Evolutionary conservation across 2,888 invertebrate species (phyloP), one percentile per base, ranked within the genome.

Genomic region (Dasysyrphus tricinctus): DNA sequence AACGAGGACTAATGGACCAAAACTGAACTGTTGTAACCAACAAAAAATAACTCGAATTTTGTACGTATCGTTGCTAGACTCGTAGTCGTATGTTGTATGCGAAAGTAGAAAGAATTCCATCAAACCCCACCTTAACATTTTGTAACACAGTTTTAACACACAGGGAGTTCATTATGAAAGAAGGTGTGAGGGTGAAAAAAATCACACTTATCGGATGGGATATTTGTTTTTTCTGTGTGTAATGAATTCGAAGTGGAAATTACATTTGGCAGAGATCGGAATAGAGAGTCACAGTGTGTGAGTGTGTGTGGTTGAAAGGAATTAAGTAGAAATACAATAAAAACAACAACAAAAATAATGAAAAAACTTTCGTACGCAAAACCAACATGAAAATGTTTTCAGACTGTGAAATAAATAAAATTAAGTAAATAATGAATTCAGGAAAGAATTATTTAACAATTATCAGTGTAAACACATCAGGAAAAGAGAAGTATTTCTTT

Each of bases 161-260:
- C 24, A 2, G 37, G 19, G 34, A 59, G 19, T 39, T 37, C 19
- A 39, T 59, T 37, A 19, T 19, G 4, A 24, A 7, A 37, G 39
- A 39, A 59, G 59, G 59, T 59, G 37, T 39, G 37, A 59, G 59
- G 12, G 59, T 59, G 59, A 6, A 59, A 59, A 29, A 37, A 59
- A 37, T 59, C 59, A 39, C 59, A 59, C 59, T 39, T 39, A 59
- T 59, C 24, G 16, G 19, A 59, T 37, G 19, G 59, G 12, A 39
- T 19, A 6, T 57, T 57, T 56, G n/a, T 14, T 34, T 3, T 16
- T 19, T 16, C 11, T 2, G 5, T 24, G 19, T 19, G n/a, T 29
- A 54, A 54, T 54, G 54, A 32, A 54, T 54, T 54, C 54, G n/a
- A 14, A 54, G 29, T 32, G 54, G 8, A 54, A 54, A 54, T 54